A percentile compares a stretch with the other conserved stretches of the same genome.
phyloP scores from a whole-genome alignment of 2,113 vertebrate genomes.

The Varanus komodoensis region DNA sequence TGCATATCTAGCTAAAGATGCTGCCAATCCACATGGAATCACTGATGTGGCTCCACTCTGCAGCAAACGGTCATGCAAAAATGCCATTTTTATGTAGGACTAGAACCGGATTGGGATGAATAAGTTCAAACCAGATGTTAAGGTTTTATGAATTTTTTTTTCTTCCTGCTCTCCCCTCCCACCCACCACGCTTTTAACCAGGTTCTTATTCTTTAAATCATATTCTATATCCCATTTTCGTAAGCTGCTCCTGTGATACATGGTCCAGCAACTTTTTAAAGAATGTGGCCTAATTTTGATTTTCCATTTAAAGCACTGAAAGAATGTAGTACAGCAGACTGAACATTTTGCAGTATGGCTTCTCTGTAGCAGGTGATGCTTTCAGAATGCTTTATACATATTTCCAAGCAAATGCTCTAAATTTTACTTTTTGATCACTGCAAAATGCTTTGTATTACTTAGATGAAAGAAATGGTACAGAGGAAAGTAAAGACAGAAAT shows the following conservation, averaged over 20 bases:
- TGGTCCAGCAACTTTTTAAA: neutral
- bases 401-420: too few species aligned
- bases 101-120: neutral
- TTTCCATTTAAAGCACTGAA: neutral
- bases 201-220: neutral
- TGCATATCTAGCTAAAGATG: too few species aligned
- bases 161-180: too few species aligned
- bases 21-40: neutral
- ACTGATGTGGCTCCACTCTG: neutral
- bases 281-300: neutral
- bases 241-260: neutral
- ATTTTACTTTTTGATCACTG: too few species aligned
- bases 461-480: neutral
- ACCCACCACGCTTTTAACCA: neutral
- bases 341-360: neutral
- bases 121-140: neutral
- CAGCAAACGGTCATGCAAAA: neutral
- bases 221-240: neutral
- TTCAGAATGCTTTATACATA: neutral
- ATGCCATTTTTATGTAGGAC: neutral
- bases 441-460: neutral
- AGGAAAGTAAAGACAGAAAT: neutral
- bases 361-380: neutral
- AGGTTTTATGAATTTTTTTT: neutral
- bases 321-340: neutral